phyloP scores from a whole-genome alignment of 1,140 invertebrate species.

The Piezodorus guildinii region DNA sequence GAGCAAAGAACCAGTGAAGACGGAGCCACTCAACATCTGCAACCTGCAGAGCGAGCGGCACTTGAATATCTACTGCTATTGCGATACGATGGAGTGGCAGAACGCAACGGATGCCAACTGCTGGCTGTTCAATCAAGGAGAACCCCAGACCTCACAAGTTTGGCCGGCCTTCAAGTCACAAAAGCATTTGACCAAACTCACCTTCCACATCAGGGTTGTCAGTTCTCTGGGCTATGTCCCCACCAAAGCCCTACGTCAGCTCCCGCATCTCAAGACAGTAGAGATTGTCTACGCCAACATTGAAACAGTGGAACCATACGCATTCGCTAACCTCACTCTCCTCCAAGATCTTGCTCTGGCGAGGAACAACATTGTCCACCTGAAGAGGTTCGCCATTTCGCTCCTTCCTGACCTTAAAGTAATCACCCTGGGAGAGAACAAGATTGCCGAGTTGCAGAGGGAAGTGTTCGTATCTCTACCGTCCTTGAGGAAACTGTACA shows the following conservation, averaged over 20 bases:
- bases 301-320: conserved; percentile 47
- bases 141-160: conserved; percentile 47
- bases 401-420: conserved; percentile 49
- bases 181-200: conserved; percentile 50
- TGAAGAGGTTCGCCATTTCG: conserved; percentile 53
- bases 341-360: conserved; percentile 51
- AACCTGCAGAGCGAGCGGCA: conserved; percentile 32
- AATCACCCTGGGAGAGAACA: conserved; percentile 57
- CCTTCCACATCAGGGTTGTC: conserved; percentile 51
- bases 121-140: conserved; percentile 49
- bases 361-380: conserved; percentile 49
- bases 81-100: conserved; percentile 31
- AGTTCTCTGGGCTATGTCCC: conserved; percentile 54
- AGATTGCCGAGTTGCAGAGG: conserved; percentile 53
- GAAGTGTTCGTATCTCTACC: conserved; percentile 57
- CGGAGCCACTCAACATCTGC: conserved; percentile 35
- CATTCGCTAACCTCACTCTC: conserved; percentile 55
- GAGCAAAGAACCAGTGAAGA: background rate
- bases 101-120: conserved; percentile 42
- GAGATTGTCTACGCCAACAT: conserved; percentile 59
- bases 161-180: conserved; percentile 58
- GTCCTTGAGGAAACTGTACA: conserved; percentile 47
- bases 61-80: conserved; percentile 38
- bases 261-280: conserved; percentile 50
- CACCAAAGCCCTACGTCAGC: conserved; percentile 47